Base-by-base conservation (phyloP, 2,797 vertebrate genomes). In the Sardinella longiceps region DNA sequence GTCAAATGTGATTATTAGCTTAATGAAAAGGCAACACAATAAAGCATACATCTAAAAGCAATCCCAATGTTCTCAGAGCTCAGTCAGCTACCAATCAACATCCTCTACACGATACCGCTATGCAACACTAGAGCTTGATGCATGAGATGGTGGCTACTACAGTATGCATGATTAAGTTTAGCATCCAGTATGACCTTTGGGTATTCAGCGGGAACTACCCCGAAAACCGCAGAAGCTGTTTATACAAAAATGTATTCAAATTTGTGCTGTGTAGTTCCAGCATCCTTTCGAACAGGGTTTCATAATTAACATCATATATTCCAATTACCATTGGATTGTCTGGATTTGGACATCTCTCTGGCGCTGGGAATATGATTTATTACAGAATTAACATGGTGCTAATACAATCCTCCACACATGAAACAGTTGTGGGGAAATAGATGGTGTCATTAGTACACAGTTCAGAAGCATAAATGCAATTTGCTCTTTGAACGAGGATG, bases 1-100 rank as follows among this genome's bases (percentile, higher is more conserved):
- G 86, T 86, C 84, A 30, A 82, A 82, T 85, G 23, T 81, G 82
- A 87, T 88, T 85, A 87, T 83, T 87, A 74, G 30, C 30, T 74
- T 74, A 74, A 74, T 74, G 30, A 74, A 74, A 37, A 74, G 66
- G 18, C 12, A 74, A 14, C 66, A 74, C 30, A 15, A 39, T 74
- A 15, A 39, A 70, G 15, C 63, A 15, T 37, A 39, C 66, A 74
- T 39, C 66, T 39, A 74, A 74, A 74, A 74, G 37, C 66, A 74
- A 74, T 74, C 66, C 37, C 30, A 37, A 3, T 18, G 66, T 33
- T 74, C 66, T 74, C 66, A 74, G 30, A 74, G 66, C 66, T 37
- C 66, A 37, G 66, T 37, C 66, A 37, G 66, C 14, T 15, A 74
- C 66, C 18, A 39, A 74, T 74, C 66, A 37, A 15, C 30, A 74